Conservation (phyloP, 1,140 invertebrate species). For the Drosophila pruinosa region DNA sequence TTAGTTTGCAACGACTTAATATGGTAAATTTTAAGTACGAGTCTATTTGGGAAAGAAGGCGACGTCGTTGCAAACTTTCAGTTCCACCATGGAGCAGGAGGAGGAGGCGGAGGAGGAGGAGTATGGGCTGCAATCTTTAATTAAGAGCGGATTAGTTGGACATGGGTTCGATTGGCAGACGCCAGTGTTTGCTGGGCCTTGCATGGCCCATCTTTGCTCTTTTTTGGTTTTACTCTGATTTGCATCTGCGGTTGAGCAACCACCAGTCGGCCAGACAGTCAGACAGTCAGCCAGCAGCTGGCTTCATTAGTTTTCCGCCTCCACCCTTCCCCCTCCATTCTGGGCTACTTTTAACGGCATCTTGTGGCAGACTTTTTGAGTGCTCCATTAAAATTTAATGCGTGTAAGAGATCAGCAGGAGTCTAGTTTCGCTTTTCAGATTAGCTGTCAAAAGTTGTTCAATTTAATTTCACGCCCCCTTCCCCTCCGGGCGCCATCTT, state of each 20-base stretch:
- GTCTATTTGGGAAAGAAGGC: conserved; percentile 35
- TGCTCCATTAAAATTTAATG: conserved; percentile 80
- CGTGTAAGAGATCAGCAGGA: conserved; percentile 66
- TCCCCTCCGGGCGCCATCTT: conserved; percentile 27
- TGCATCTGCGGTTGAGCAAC: conserved; percentile 77
- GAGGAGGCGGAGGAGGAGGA: background rate
- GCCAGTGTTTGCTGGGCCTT: background rate
- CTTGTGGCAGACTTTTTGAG: conserved; percentile 72
- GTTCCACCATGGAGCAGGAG: background rate
- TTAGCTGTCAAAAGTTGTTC: conserved; percentile 81
- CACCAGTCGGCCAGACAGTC: conserved; percentile 39
- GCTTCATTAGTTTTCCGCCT: conserved; percentile 74
- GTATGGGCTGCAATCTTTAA: conserved; percentile 73
- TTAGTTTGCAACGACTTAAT: conserved; percentile 55
- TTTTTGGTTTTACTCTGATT: conserved; percentile 75
- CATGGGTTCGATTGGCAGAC: conserved; percentile 74
- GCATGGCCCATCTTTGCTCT: conserved; percentile 80
- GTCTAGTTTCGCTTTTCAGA: conserved; percentile 53
- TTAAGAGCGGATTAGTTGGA: conserved; percentile 82
- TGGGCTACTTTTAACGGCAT: conserved; percentile 29
- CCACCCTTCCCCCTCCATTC: background rate
- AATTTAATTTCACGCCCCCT: conserved; percentile 70
- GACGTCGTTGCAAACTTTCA: conserved; percentile 40
- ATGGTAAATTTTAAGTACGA: conserved; percentile 69
- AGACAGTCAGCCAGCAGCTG: conserved; percentile 38